Percentiles rank a stretch among this genome's conserved stretches.
Evolutionary conservation across 1,140 invertebrate genomes (phyloP).

Genomic region (Drosophila kurseongensis): DNA sequence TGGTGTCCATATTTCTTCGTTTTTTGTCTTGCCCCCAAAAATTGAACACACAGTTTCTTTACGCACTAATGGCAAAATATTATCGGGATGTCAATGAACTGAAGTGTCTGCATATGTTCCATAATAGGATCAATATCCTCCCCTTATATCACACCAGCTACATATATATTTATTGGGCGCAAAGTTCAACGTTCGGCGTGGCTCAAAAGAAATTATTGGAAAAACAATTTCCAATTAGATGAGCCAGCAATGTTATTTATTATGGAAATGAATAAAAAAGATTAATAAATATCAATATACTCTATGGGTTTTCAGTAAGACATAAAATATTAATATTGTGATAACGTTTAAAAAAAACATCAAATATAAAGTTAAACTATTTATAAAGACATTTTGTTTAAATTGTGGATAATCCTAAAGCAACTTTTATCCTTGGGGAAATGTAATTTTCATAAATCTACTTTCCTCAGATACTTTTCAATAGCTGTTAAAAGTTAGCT

Average conservation of each 20-base stretch:
- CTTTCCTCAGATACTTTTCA: conserved; percentile 16
- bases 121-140: conserved; percentile 20
- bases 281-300: background rate
- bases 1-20: conserved; percentile 45
- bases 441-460: conserved; percentile 2
- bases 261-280: no score
- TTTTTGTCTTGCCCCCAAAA: conserved; percentile 44
- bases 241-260: no score
- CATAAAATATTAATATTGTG: background rate
- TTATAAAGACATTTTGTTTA: no score
- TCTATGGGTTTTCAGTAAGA: background rate
- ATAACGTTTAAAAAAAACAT: no score
- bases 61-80: conserved; percentile 70
- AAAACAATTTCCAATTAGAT: conserved; percentile 46
- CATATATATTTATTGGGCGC: conserved; percentile 53
- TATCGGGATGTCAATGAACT: conserved; percentile 78
- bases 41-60: conserved; percentile 29
- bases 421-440: background rate
- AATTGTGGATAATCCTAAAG: background rate
- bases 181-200: conserved; percentile 59
- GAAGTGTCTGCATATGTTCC: conserved; percentile 67
- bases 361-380: no score
- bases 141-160: conserved; percentile 1
- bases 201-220: conserved; percentile 34
- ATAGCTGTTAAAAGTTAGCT: conserved; percentile 20